Conservation (phyloP, 2,888 invertebrate species). For the Scaptomyza parva region DNA sequence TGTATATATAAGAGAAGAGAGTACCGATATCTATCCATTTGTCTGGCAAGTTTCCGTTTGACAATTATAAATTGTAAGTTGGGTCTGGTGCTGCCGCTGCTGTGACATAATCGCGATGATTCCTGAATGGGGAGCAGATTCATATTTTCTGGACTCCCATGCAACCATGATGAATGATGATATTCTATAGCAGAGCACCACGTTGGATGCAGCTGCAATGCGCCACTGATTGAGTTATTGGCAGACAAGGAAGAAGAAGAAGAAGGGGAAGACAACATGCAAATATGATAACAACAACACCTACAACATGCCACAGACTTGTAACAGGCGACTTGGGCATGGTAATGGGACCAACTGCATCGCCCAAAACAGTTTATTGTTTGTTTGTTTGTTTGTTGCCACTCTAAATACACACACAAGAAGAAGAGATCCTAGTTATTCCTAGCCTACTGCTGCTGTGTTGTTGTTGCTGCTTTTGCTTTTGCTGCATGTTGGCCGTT, state of each 20-base stretch:
- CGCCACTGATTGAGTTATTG: constrained; percentile 75
- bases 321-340: constrained; percentile 53
- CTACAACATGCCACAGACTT: constrained; percentile 71
- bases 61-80: constrained; percentile 78
- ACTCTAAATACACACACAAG: constrained; percentile 43
- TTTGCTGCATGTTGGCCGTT: background rate
- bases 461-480: background rate
- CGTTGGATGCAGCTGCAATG: constrained; percentile 62
- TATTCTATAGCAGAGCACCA: constrained; percentile 15
- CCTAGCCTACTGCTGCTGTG: constrained; percentile 36
- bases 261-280: constrained; percentile 24
- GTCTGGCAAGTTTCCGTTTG: constrained; percentile 71
- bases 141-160: constrained; percentile 52
- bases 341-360: constrained; percentile 17
- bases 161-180: constrained; percentile 70
- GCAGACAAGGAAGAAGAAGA: constrained; percentile 18
- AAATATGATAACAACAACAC: constrained; percentile 72
- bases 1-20: background rate
- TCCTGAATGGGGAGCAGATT: constrained; percentile 47
- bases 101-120: constrained; percentile 77
- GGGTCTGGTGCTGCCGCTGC: constrained; percentile 32
- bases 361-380: constrained; percentile 53
- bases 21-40: constrained; percentile 63
- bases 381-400: constrained; percentile 39
- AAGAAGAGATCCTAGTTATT: constrained; percentile 44